Evolutionary conservation across 2,113 vertebrate genomes (phyloP).

Genomic region (Larimichthys polyactis): DNA sequence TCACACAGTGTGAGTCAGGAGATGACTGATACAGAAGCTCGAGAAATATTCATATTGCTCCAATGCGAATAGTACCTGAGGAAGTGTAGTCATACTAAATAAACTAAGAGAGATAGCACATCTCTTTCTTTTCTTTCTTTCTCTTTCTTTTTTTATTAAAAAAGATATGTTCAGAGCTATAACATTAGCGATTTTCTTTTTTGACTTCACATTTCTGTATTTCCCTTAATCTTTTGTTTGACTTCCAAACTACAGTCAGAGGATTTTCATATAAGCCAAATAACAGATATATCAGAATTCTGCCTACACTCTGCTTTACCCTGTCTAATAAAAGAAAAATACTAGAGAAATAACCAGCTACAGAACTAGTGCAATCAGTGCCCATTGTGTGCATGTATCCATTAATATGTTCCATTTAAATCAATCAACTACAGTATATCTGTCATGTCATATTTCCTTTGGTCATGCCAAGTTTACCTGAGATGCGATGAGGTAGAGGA

Average conservation of each 20-base stretch:
- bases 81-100: neutral
- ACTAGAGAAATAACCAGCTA: neutral
- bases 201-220: neutral
- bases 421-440: neutral
- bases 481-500: slow-evolving; percentile 73
- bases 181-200: neutral
- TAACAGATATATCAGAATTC: neutral
- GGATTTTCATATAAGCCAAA: neutral
- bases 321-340: slow-evolving; percentile 1
- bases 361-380: neutral
- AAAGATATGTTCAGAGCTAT: neutral
- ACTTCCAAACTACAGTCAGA: neutral
- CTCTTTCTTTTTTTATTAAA: too few relatives aligned
- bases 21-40: neutral
- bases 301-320: neutral
- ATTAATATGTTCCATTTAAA: neutral
- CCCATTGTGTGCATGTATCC: neutral
- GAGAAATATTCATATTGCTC: neutral
- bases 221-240: neutral
- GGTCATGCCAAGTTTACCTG: slow-evolving; percentile 62
- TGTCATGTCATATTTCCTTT: neutral
- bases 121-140: neutral
- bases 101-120: neutral
- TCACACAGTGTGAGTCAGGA: neutral
- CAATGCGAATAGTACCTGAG: neutral